Evolutionary conservation across 1,140 invertebrate species (phyloP).

Genomic region (Ridgeia piscesae): DNA sequence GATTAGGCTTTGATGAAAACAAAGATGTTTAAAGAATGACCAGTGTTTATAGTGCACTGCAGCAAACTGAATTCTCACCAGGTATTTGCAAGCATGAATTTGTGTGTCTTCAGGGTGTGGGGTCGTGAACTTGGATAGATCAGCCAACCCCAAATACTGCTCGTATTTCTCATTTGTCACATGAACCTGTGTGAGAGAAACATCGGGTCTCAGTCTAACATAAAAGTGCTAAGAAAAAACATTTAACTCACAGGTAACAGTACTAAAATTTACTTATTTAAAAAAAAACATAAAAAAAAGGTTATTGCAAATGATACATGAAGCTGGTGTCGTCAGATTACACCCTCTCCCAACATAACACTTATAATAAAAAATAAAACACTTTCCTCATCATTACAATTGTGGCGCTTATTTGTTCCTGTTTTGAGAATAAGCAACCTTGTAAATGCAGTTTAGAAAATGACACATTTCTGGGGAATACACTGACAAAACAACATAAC

Average conservation of each 20-base stretch:
- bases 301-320: too few species aligned
- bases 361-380: too few species aligned
- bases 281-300: not conserved
- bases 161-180: slow-evolving; percentile 36
- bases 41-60: not conserved
- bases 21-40: too few species aligned
- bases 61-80: slow-evolving; percentile 21
- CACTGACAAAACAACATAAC: too few species aligned
- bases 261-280: slow-evolving; percentile 2
- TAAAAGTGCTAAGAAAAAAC: not conserved
- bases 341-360: too few species aligned
- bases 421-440: too few species aligned
- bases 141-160: slow-evolving; percentile 42
- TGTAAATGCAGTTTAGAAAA: too few species aligned
- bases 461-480: too few species aligned
- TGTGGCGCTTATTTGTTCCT: too few species aligned
- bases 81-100: slow-evolving; percentile 45
- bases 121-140: slow-evolving; percentile 39
- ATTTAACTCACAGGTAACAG: not conserved
- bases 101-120: slow-evolving; percentile 37
- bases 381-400: too few species aligned
- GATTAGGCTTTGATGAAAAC: too few species aligned
- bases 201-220: not conserved
- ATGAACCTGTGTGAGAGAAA: slow-evolving; percentile 38
- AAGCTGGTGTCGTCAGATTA: too few species aligned